Evolutionary conservation across 2,888 invertebrate genomes (phyloP), one percentile per base, ranked within the genome.

Genomic region (Chalcis sispes): DNA sequence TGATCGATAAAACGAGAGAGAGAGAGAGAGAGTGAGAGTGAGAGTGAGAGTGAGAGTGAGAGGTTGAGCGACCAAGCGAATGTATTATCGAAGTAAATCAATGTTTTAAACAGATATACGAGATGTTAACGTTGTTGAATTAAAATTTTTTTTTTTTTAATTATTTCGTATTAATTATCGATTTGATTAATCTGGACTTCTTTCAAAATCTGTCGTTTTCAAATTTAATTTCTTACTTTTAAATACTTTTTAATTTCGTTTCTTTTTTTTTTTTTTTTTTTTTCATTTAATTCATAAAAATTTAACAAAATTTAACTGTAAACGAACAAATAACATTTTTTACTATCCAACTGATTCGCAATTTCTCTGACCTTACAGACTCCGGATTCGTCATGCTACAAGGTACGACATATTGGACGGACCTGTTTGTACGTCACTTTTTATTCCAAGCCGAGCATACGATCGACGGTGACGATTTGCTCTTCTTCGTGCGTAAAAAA

Each of bases 321-420:
- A n/a, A n/a, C n/a, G n/a, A n/a, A n/a, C n/a, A n/a, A n/a, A n/a
- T n/a, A n/a, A 42, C 15, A 15, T 42, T 42, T 42, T 15, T 36
- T 36, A n/a, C n/a, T n/a, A n/a, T n/a, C n/a, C n/a, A n/a, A n/a
- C n/a, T n/a, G n/a, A n/a, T n/a, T n/a, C n/a, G n/a, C n/a, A n/a
- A n/a, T n/a, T n/a, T n/a, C n/a, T n/a, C n/a, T n/a, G n/a, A n/a
- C n/a, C 10, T 36, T 90, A 27, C 90, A 96, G 96, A 96, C 89
- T 95, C 95, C 32, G 96, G 96, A 58, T 97, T 97, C 90, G 97
- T 97, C 80, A 93, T 98, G 89, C 92, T 97, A 18, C 96, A 96
- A 90, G 96, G 96, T 48, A 96, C 96, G 76, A 96, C 96, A 2
- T 98, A 98, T 87, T 98, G 98, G 98, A 98, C 97, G 67, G 96